Evolutionary conservation across 2,113 vertebrate species (phyloP).

Genomic region (Corythaeola cristata): DNA sequence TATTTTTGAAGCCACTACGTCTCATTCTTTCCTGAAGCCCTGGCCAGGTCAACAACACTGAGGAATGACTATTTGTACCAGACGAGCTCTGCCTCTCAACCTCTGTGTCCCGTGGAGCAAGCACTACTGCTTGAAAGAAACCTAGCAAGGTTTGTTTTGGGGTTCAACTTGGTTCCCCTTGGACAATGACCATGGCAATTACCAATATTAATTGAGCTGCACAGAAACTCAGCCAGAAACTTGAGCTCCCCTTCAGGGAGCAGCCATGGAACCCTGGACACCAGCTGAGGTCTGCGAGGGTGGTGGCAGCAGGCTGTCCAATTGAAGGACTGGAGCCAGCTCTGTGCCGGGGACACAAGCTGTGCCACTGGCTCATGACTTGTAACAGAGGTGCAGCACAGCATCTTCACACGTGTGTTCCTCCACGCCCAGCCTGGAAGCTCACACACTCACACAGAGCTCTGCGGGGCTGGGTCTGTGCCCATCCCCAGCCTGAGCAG

Average conservation of each 20-base stretch:
- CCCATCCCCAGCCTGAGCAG: background rate
- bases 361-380: fast-evolving
- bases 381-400: background rate
- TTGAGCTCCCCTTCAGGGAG: background rate
- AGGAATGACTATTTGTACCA: constrained; percentile 18
- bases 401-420: background rate
- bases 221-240: background rate
- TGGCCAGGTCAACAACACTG: constrained; percentile 29
- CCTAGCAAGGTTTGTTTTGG: background rate
- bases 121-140: background rate
- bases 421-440: fast-evolving
- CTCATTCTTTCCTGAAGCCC: constrained; percentile 53
- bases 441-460: fast-evolving
- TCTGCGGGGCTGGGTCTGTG: background rate
- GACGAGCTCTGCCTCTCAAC: background rate
- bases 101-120: background rate
- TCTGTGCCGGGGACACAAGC: background rate
- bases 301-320: background rate
- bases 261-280: background rate
- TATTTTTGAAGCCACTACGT: constrained; percentile 56
- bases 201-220: constrained; percentile 18
- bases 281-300: background rate
- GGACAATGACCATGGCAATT: constrained; percentile 8
- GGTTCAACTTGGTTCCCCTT: background rate
- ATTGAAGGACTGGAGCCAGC: background rate